Conservation (phyloP, 2,888 invertebrate genomes). For the Drosophila neutralis region DNA sequence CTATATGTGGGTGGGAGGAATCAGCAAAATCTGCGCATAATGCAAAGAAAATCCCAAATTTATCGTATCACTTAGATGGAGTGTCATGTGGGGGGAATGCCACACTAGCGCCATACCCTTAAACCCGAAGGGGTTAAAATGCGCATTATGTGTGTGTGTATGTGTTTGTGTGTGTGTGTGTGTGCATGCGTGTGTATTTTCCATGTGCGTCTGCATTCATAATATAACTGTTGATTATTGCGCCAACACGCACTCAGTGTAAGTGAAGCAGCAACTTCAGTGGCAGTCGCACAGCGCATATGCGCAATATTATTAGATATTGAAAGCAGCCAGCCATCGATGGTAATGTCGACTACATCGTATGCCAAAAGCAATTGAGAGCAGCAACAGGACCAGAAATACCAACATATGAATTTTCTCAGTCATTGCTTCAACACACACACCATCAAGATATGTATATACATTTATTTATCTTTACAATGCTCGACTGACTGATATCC, state of each 20-base stretch:
- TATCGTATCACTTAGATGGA: conserved; percentile 76
- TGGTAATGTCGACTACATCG: conserved; percentile 41
- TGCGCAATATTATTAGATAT: conserved; percentile 79
- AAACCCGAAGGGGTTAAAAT: conserved; percentile 69
- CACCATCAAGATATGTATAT: conserved; percentile 39
- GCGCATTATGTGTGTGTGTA: conserved; percentile 56
- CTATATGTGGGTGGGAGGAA: conserved; percentile 43
- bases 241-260: conserved; percentile 77
- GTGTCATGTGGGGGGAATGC: conserved; percentile 60
- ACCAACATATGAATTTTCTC: conserved; percentile 74
- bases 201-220: conserved; percentile 70
- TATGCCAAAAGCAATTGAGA: conserved; percentile 69
- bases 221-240: conserved; percentile 80
- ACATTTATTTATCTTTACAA: not conserved
- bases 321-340: conserved; percentile 78
- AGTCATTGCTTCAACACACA: conserved; percentile 32
- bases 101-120: conserved; percentile 1
- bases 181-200: conserved; percentile 23
- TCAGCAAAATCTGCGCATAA: conserved; percentile 74
- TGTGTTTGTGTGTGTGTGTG: conserved; percentile 18
- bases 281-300: conserved; percentile 62
- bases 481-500: not conserved
- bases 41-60: conserved; percentile 79
- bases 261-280: conserved; percentile 56
- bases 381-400: conserved; percentile 71